A percentile compares a stretch with the other conserved stretches of the same genome.
phyloP scores from a whole-genome alignment of 1,140 invertebrate species.

The Hylaeus volcanicus region DNA sequence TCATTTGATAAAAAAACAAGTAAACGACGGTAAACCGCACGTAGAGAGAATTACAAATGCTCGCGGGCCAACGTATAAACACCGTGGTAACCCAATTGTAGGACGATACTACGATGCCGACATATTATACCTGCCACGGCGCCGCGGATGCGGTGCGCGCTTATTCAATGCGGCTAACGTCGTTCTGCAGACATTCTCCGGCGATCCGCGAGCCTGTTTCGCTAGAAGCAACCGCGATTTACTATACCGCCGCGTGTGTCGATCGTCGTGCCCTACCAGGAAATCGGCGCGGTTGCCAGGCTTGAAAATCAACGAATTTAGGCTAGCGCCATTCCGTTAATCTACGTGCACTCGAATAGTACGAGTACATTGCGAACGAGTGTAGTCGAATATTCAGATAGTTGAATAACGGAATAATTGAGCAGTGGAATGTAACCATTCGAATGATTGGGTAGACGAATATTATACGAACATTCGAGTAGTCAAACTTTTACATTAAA shows the following conservation, averaged over 20 bases:
- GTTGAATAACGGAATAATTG: no score
- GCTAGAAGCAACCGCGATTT: background rate
- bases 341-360: background rate
- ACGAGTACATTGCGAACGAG: no score
- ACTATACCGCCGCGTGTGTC: background rate
- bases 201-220: background rate
- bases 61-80: background rate
- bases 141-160: background rate
- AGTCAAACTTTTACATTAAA: no score
- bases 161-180: background rate
- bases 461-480: no score
- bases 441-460: no score
- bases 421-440: no score
- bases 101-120: no score
- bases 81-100: conserved; percentile 14
- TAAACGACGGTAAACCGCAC: no score
- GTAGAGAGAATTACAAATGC: no score
- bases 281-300: background rate
- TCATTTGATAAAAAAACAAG: no score
- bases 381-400: no score
- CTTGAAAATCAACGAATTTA: background rate
- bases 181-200: background rate
- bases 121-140: conserved; percentile 13
- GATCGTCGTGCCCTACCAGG: background rate
- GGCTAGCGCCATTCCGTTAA: no score